Conservation (phyloP, 1,140 invertebrate genomes). For the Elymnias hypermnestra region DNA sequence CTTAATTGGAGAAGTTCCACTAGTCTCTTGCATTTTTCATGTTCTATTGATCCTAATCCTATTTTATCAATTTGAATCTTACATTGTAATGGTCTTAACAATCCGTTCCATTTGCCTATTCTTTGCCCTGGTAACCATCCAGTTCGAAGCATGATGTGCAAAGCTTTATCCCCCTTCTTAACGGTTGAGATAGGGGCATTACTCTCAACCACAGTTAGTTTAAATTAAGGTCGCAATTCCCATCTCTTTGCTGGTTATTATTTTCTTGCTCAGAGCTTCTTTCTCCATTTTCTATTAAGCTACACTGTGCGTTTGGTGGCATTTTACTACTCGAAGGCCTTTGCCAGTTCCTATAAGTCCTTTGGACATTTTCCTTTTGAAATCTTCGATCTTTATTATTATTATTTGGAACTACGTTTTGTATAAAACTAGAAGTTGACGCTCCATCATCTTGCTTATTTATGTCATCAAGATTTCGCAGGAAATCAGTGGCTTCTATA, state of each 20-base stretch:
- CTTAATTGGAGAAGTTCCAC: not conserved
- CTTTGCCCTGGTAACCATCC: constrained; percentile 10
- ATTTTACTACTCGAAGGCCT: not conserved
- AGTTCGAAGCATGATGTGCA: constrained; percentile 14
- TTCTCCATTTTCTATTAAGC: not conserved
- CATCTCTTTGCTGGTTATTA: too few relatives aligned
- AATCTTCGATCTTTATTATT: not conserved
- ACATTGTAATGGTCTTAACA: not conserved
- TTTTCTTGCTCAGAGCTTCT: too few relatives aligned
- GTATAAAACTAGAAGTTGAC: not conserved
- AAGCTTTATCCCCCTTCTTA: not conserved
- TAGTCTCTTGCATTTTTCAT: not conserved
- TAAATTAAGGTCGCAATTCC: not conserved
- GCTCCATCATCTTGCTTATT: not conserved
- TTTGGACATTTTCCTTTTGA: not conserved
- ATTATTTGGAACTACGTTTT: not conserved
- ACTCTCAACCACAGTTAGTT: constrained; percentile 1
- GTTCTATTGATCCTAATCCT: not conserved
- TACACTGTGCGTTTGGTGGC: not conserved
- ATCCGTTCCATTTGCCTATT: constrained; percentile 9
- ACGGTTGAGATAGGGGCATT: not conserved
- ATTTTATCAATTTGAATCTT: not conserved
- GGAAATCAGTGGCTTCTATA: constrained; percentile 8
- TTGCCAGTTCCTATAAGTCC: not conserved
- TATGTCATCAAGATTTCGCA: constrained; percentile 4